Evolutionary conservation across 2,888 invertebrate genomes (phyloP).

Genomic region (Ernsta delagoae): DNA sequence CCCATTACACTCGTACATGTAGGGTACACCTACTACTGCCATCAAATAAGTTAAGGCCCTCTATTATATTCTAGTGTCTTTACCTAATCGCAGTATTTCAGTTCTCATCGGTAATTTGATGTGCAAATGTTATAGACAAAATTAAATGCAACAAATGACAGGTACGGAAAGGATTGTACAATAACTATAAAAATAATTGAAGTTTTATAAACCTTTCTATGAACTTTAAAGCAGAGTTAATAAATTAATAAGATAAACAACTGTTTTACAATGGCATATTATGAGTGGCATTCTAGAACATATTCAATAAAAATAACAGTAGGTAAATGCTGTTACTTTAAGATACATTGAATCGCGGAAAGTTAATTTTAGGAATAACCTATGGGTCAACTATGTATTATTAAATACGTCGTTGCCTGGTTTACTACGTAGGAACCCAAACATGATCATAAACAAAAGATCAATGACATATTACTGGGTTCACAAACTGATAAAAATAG

Average conservation of each 20-base stretch:
- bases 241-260: no score
- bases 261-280: no score
- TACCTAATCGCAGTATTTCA: background rate
- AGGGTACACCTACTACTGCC: background rate
- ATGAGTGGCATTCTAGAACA: no score
- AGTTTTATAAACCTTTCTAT: no score
- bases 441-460: conserved; percentile 27
- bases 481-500: conserved; percentile 1
- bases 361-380: background rate
- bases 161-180: no score
- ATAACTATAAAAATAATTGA: no score
- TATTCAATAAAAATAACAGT: no score
- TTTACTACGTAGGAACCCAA: conserved; percentile 12
- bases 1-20: conserved; percentile 33
- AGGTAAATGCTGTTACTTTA: no score
- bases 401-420: no score
- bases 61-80: background rate
- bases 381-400: background rate
- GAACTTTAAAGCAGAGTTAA: no score
- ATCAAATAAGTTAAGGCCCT: conserved; percentile 18
- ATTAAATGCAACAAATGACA: background rate
- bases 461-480: conserved; percentile 26
- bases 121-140: background rate
- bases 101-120: background rate
- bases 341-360: background rate